Base-by-base conservation (phyloP, 2,888 invertebrate species). In the Geophilus truncorum region DNA sequence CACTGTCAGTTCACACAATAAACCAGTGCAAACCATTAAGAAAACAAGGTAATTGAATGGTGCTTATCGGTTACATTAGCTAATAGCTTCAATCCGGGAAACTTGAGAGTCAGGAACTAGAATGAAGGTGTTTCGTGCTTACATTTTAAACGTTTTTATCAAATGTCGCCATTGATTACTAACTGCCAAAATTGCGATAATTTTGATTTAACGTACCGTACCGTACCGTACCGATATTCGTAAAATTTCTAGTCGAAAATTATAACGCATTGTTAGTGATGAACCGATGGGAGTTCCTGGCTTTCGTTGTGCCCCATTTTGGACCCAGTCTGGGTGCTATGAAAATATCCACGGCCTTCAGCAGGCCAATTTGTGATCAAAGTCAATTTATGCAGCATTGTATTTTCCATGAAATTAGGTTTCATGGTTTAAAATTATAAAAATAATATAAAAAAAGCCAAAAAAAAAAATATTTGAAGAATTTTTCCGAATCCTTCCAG, bases 331-430 rank as follows among this genome's bases (percentile, higher is more conserved):
- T 79, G 79, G 79, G 79, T 79, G 79, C 79, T 79, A 79, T 79
- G 30, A 51, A 79, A 79, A 79, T 57, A 79, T 79, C 57, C 45
- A 79, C 62, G 62, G 57, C 79, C 62, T 79, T 40, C 62, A 51
- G 28, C 9, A 62, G 62, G 79, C 32, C 79, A 30, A 78, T 79
- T 79, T 79, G 79, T 79, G 79, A 79, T 79, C 79, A 79, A 79
- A 79, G 79, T 79, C 79, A 79, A 57, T 79, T 79, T 79, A 79
- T 79, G 79, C 79, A 79, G 79, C 79, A 57, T 79, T 32, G 79
- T 79, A 79, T 79, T 79, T 79, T 79, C 79, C 79, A 79, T 79
- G 57, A 70, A n/a, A 23, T 70, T 28, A 70, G 28, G 51, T 51
- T 45, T 70, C 70, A 70, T 70, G 70, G 70, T 70, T 70, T 70